A percentile compares a stretch with the other conserved stretches of the same genome.
These are phyloP conservation scores for Halocynthia aurantium DNA, from an alignment of 23 tunicate genomes.

Conservation along the genomic window DNA sequence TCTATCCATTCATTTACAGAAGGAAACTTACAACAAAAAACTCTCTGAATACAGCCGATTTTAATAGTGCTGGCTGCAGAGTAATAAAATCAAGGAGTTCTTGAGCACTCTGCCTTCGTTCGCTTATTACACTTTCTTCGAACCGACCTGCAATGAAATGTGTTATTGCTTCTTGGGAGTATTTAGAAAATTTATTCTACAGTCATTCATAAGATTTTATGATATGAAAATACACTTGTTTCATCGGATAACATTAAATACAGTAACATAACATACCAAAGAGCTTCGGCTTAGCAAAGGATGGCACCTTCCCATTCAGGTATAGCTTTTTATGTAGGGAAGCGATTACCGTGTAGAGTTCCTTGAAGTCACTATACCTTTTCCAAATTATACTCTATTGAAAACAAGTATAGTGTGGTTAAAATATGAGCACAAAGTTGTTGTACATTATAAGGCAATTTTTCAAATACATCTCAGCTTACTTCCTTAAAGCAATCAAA, in stretches of 20 bases:
- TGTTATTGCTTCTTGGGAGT: no score
- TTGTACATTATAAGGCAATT: neutral
- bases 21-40: conserved; percentile 32
- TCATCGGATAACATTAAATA: no score
- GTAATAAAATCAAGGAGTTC: conserved; percentile 46
- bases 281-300: conserved; percentile 39
- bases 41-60: conserved; percentile 22
- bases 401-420: neutral
- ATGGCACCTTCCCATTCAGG: conserved; percentile 39
- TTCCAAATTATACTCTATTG: conserved; percentile 46
- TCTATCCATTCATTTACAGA: neutral
- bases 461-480: neutral
- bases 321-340: conserved; percentile 36
- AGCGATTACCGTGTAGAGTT: conserved; percentile 29
- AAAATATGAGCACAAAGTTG: neutral
- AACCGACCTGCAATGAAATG: conserved; percentile 38
- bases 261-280: conserved; percentile 24
- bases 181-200: no score
- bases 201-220: no score
- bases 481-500: conserved; percentile 27
- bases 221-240: no score
- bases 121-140: conserved; percentile 38
- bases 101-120: conserved; percentile 37
- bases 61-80: conserved; percentile 33
- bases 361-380: conserved; percentile 54